Evolutionary conservation across 2,797 vertebrate genomes (phyloP).

Genomic region (Chiroxiphia lanceolata): DNA sequence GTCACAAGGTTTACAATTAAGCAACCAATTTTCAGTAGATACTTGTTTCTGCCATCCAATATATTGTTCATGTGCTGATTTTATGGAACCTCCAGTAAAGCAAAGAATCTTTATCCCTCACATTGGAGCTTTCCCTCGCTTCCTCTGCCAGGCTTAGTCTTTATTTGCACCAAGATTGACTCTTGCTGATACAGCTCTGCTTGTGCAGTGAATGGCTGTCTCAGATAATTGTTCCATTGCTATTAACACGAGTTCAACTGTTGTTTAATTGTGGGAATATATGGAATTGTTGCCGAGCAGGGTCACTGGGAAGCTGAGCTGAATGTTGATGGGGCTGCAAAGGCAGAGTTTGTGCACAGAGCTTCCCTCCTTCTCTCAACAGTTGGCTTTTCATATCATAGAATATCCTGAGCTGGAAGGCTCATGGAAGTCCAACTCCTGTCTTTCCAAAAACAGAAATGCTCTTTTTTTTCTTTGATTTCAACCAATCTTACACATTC

Average conservation of each 20-base stretch:
- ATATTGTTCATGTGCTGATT: fast-evolving
- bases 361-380: not conserved
- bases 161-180: constrained; percentile 22
- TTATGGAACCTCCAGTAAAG: not conserved
- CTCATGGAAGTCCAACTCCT: not conserved
- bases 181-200: not conserved
- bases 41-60: not conserved
- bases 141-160: not conserved
- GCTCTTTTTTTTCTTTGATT: not conserved
- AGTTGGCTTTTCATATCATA: not conserved
- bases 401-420: not conserved
- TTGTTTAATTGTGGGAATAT: constrained; percentile 45
- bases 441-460: not conserved
- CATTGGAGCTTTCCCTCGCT: not conserved
- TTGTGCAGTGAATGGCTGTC: not conserved
- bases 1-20: not conserved
- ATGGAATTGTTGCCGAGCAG: not conserved
- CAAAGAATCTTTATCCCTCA: not conserved
- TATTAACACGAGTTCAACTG: constrained; percentile 31
- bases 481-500: not conserved
- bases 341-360: not conserved
- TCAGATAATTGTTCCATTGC: constrained; percentile 25
- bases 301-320: not conserved
- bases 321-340: constrained; percentile 19
- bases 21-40: not conserved